Evolutionary conservation across 2,113 vertebrate genomes (phyloP).

Genomic region (Forbesichthys papilliferus): DNA sequence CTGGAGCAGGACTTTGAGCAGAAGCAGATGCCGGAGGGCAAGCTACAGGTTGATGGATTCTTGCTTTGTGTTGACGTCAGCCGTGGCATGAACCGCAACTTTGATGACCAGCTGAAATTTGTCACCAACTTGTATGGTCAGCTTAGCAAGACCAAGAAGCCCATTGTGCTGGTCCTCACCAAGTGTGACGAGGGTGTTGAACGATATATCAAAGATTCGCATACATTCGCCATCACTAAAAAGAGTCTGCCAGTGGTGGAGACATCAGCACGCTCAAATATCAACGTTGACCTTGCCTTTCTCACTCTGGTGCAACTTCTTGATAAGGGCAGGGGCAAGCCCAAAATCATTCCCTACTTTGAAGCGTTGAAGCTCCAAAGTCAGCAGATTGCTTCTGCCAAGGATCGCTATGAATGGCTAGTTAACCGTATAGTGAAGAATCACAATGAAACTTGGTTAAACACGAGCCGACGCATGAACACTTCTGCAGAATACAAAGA

Average conservation of each 20-base stretch:
- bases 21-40: slow-evolving; percentile 98
- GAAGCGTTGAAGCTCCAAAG: slow-evolving; percentile 97
- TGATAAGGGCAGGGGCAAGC: slow-evolving; percentile 88
- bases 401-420: slow-evolving; percentile 97
- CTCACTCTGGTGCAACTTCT: slow-evolving; percentile 91
- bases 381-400: slow-evolving; percentile 93
- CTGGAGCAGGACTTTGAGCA: slow-evolving; percentile 99
- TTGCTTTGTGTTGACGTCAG: slow-evolving; percentile 94
- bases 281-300: slow-evolving; percentile 94
- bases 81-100: slow-evolving; percentile 96
- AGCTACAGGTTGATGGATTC: slow-evolving; percentile 93
- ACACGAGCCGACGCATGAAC: slow-evolving; percentile 86
- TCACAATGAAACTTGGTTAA: slow-evolving; percentile 89
- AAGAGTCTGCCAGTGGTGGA: slow-evolving; percentile 98
- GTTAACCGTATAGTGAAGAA: slow-evolving; percentile 91
- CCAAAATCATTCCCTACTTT: slow-evolving; percentile 95
- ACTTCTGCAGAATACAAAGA: slow-evolving; percentile 89
- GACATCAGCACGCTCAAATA: slow-evolving; percentile 94
- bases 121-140: slow-evolving; percentile 92
- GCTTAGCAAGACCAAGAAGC: slow-evolving; percentile 94
- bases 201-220: slow-evolving; percentile 95
- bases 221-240: slow-evolving; percentile 92
- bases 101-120: slow-evolving; percentile 97
- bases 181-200: slow-evolving; percentile 98
- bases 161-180: slow-evolving; percentile 89